These are phyloP conservation scores for Musca domestica DNA, from an alignment of 1,140 invertebrate genomes.

Conservation along the genomic window DNA sequence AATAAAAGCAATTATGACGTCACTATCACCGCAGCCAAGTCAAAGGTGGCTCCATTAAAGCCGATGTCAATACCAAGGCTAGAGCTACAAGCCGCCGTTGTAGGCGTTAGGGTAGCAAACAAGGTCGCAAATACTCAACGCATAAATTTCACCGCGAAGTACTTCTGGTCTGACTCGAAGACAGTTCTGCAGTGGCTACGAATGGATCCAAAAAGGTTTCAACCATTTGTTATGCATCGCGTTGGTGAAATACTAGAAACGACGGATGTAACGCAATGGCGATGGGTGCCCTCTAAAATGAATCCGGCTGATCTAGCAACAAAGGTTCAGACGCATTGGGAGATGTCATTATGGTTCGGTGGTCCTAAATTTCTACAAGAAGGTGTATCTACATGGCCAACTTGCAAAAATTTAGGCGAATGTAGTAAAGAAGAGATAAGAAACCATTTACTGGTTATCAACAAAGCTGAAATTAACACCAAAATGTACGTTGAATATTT, in stretches of 20 bases:
- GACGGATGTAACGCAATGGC: constrained; percentile 22
- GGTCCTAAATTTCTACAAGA: neutral
- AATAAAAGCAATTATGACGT: neutral
- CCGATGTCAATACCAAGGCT: constrained; percentile 46
- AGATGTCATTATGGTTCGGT: neutral
- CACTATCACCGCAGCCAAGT: constrained; percentile 35
- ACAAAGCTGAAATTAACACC: neutral
- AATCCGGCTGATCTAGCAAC: constrained; percentile 24
- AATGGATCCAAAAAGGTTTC: constrained; percentile 28
- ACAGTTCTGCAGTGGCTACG: constrained; percentile 34
- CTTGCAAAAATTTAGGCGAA: neutral
- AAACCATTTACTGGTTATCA: neutral
- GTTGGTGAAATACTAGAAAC: constrained; percentile 35
- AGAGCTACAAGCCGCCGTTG: constrained; percentile 50
- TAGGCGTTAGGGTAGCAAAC: constrained; percentile 11
- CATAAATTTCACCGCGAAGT: neutral
- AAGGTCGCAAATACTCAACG: neutral
- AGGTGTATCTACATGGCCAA: neutral
- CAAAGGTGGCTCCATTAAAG: constrained; percentile 39
- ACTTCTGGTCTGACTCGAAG: constrained; percentile 33
- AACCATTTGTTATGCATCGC: constrained; percentile 29
- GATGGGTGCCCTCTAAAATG: constrained; percentile 23
- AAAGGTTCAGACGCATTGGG: neutral
- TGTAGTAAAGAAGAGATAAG: neutral
- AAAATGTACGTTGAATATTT: neutral